phyloP scores from a whole-genome alignment of 2,797 vertebrate genomes.

The Lithobates pipiens region DNA sequence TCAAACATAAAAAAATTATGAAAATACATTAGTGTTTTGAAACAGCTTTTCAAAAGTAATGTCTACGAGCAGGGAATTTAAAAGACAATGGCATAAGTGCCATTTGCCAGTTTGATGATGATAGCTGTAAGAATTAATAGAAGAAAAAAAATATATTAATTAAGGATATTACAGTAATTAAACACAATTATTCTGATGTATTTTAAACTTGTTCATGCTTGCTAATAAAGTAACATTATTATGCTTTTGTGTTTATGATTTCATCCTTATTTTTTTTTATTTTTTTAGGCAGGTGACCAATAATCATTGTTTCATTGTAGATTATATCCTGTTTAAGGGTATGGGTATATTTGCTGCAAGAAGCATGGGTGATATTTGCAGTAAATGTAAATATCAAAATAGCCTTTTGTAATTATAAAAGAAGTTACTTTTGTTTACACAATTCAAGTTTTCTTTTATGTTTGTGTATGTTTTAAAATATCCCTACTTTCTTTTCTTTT shows the following conservation, averaged over 20 bases:
- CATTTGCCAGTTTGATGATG: not conserved
- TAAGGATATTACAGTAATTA: not conserved
- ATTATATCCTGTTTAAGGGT: not conserved
- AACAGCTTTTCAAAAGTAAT: no score
- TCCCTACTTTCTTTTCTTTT: constrained; percentile 8
- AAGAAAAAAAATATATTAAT: not conserved
- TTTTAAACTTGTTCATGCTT: not conserved
- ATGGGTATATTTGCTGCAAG: not conserved
- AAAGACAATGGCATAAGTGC: not conserved
- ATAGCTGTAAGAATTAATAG: not conserved
- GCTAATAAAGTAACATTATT: no score
- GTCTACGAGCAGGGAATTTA: not conserved
- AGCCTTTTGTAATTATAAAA: no score
- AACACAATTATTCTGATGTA: not conserved
- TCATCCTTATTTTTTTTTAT: no score
- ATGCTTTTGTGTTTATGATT: no score
- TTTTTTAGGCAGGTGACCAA: no score
- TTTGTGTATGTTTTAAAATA: not conserved
- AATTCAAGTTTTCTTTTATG: not conserved
- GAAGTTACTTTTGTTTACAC: no score
- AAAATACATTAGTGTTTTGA: no score
- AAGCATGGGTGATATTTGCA: not conserved
- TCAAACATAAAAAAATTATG: no score
- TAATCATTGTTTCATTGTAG: not conserved
- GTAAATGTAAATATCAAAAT: not conserved